Conservation (phyloP, 2,797 vertebrate species). For the Pipistrellus pipistrellus region DNA sequence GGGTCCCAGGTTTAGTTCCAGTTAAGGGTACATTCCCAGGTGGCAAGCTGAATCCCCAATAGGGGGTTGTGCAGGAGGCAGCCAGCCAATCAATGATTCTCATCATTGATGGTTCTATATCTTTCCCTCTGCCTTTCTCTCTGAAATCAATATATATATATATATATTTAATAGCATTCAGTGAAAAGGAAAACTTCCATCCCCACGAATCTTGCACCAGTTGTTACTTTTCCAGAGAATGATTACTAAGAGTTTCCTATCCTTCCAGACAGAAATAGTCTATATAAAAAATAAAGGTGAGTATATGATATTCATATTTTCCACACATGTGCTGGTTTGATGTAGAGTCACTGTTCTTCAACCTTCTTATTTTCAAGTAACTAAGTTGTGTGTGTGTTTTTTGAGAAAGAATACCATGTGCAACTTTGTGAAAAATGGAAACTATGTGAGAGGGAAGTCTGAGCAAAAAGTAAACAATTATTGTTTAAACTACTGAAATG, state of each 20-base stretch:
- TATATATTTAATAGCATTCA: neutral
- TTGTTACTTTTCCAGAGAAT: neutral
- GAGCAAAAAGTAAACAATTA: neutral
- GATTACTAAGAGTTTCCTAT: neutral
- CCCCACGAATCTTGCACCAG: neutral
- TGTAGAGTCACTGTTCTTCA: neutral
- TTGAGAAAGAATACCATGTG: neutral
- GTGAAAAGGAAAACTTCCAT: neutral
- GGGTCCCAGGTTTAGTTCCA: too few species aligned
- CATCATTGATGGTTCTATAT: too few species aligned
- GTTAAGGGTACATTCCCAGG: too few species aligned
- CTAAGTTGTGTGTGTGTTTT: neutral
- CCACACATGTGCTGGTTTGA: neutral
- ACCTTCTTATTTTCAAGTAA: neutral
- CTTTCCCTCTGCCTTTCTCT: too few species aligned
- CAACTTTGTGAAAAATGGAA: neutral
- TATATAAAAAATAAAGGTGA: neutral
- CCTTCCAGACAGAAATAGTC: neutral
- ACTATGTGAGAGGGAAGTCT: neutral
- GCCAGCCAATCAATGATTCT: too few species aligned
- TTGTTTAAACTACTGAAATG: neutral
- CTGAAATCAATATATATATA: too few species aligned
- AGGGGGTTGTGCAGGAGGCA: fast-evolving
- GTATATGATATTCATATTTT: conserved; percentile 17
- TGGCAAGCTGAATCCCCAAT: too few species aligned